Percentiles rank a stretch among this genome's conserved stretches.
These are phyloP conservation scores for Ashinkailepas kermadecensis DNA, from an alignment of 2,888 invertebrate species.

Conservation along the genomic window DNA sequence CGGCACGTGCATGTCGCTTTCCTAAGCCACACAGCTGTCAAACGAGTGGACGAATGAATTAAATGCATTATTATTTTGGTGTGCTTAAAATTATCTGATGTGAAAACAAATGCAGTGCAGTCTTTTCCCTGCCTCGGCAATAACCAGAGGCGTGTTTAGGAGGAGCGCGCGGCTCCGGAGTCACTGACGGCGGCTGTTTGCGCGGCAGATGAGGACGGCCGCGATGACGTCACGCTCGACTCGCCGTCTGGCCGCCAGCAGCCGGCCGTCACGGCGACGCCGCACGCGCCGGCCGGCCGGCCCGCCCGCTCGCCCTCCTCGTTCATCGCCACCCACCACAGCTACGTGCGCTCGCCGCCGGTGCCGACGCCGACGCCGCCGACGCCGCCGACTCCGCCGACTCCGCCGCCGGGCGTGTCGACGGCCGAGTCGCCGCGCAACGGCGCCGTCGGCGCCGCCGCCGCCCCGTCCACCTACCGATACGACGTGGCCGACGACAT, in stretches of 20 bases:
- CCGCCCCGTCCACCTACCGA: conserved; percentile 15
- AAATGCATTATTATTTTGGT: no score
- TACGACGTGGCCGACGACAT: conserved; percentile 30
- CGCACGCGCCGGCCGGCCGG: conserved; percentile 39
- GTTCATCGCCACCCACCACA: conserved; percentile 39
- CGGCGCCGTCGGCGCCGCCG: background rate
- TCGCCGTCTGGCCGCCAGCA: conserved; percentile 19
- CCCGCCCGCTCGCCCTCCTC: conserved; percentile 39
- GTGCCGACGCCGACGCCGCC: background rate
- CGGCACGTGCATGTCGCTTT: no score
- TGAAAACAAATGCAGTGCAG: no score
- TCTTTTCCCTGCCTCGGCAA: no score
- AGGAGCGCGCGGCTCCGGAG: no score
- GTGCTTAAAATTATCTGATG: no score
- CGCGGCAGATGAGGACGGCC: conserved; percentile 18
- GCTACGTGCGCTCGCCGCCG: conserved; percentile 37
- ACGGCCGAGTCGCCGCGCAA: background rate
- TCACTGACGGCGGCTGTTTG: no score
- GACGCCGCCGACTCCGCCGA: background rate
- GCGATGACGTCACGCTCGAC: conserved; percentile 24
- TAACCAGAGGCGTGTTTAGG: no score
- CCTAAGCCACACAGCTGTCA: no score
- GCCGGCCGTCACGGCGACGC: background rate
- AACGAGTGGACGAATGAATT: no score
- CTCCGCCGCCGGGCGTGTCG: background rate